Conservation (phyloP, 2,797 vertebrate genomes). For the Mormyrops boulengeri region DNA sequence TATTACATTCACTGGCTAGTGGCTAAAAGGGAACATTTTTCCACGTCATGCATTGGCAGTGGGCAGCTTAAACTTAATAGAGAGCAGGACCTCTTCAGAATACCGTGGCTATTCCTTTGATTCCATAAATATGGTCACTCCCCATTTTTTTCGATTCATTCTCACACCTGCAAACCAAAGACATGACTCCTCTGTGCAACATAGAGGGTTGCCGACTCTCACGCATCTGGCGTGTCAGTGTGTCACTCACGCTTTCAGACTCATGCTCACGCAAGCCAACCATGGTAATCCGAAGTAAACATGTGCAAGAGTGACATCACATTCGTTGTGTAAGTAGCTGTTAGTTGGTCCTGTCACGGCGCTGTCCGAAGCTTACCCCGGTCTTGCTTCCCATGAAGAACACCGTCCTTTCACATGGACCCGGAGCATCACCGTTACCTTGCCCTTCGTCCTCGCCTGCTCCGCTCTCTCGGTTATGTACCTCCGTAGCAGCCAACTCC, state of each 20-base stretch:
- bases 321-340: not conserved
- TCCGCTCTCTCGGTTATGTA: slow-evolving; percentile 53
- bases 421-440: slow-evolving; percentile 38
- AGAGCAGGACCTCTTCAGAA: not conserved
- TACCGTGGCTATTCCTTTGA: not conserved
- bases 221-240: not conserved
- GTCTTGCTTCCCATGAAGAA: slow-evolving; percentile 86
- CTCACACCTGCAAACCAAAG: not conserved
- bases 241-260: not conserved
- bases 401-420: slow-evolving; percentile 70
- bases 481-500: slow-evolving; percentile 81
- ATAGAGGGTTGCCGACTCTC: not conserved
- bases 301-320: not conserved
- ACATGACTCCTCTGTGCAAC: not conserved
- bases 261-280: not conserved
- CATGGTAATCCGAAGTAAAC: not conserved
- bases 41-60: not conserved
- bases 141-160: not conserved
- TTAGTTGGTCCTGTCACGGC: not conserved
- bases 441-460: slow-evolving; percentile 39
- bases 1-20: not conserved
- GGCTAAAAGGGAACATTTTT: not conserved
- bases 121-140: not conserved
- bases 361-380: slow-evolving; percentile 59
- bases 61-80: not conserved